Evolutionary conservation across 1,140 invertebrate genomes (phyloP).

Genomic region (Elymnias hypermnestra): DNA sequence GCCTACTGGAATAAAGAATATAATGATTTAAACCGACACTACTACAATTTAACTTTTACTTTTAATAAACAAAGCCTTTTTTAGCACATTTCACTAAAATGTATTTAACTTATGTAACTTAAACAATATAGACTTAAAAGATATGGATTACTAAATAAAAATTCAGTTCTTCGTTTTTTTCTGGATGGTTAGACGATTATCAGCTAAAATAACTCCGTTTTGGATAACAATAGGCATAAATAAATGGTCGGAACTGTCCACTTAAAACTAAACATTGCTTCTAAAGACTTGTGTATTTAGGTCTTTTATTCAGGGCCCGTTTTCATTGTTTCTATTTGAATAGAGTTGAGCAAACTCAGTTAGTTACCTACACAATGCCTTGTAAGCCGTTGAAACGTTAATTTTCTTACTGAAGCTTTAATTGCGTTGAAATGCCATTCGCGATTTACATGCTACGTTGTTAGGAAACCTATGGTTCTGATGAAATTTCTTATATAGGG

Average conservation of each 20-base stretch:
- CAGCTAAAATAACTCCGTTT: neutral
- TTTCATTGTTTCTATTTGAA: slow-evolving; percentile 26
- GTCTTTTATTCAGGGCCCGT: slow-evolving; percentile 18
- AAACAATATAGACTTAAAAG: too few species aligned
- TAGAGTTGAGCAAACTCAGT: slow-evolving; percentile 20
- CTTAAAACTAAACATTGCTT: slow-evolving; percentile 21
- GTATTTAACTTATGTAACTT: too few species aligned
- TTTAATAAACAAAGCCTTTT: too few species aligned
- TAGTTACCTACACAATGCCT: slow-evolving; percentile 22
- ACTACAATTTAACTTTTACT: too few species aligned
- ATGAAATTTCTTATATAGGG: too few species aligned
- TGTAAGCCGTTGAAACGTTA: slow-evolving; percentile 24
- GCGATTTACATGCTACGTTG: slow-evolving; percentile 9
- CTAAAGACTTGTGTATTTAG: slow-evolving; percentile 20
- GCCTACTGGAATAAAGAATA: too few species aligned
- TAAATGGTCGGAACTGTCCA: slow-evolving; percentile 18
- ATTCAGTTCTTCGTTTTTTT: neutral
- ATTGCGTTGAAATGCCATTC: slow-evolving; percentile 18
- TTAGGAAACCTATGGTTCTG: neutral
- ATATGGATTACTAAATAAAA: too few species aligned
- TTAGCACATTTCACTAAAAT: too few species aligned
- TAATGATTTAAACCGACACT: too few species aligned
- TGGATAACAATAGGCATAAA: slow-evolving; percentile 2
- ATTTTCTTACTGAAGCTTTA: slow-evolving; percentile 19
- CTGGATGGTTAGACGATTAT: neutral